Base-by-base conservation (phyloP, 1,140 invertebrate species). In the Diorhabda carinulata region DNA sequence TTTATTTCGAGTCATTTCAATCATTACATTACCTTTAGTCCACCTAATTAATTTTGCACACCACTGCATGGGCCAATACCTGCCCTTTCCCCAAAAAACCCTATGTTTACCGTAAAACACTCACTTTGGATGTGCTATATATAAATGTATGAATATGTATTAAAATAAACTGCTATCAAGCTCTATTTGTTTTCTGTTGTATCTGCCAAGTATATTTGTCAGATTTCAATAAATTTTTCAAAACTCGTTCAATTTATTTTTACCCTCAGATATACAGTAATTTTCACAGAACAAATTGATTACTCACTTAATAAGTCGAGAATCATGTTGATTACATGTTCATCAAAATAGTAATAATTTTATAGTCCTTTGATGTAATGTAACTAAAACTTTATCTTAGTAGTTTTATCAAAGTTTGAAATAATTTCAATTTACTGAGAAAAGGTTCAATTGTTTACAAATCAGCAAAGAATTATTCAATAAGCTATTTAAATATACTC, bases 81-180 rank as follows among this genome's bases (percentile, higher is more conserved):
- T 68, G 67, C 47, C 68, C 73, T 69, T 67, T 70, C 69, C 71
- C 71, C 76, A 67, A 70, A 69, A 58, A 60, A 63, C 71, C 72
- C 74, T 77, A 77, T 78, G 72, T 80, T 80, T 80, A 78, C 76
- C 76, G 74, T 78, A 70, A 75, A 80, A 6, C 74, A 77, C 76
- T 79, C 79, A 81, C 79, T 81, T 80, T 81, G 80, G 79, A 81
- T 81, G 79, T 81, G 80, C 80, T 81, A 81, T 81, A 81, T 81
- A 80, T 80, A 80, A 81, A 80, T 81, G 80, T 81, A 81, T 81
- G 78, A 81, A 81, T 80, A 81, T 81, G 79, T 81, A 81, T 80
- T 80, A 78, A 80, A 79, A 79, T 81, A 80, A 80, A 80, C 77
- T 79, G 80, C 79, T 81, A 80, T 79, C 80, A 79, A 74, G 78